phyloP scores from a whole-genome alignment of 2,797 vertebrate genomes.

The Valencia hispanica region DNA sequence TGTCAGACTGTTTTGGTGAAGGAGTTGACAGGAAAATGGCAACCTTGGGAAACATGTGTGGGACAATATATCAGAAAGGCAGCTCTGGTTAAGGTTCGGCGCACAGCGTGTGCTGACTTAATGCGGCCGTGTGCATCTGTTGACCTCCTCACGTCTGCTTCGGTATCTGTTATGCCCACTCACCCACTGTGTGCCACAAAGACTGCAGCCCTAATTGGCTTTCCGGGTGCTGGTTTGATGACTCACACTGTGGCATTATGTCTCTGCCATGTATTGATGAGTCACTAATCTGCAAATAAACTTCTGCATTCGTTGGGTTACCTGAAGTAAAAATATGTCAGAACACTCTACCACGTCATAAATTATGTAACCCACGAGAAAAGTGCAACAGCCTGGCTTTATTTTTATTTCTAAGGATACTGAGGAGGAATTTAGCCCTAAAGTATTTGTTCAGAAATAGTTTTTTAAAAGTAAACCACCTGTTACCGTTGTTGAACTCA shows the following conservation, averaged over 20 bases:
- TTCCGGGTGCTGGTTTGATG: conserved; percentile 39
- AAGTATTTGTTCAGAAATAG: background rate
- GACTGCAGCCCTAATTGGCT: conserved; percentile 60
- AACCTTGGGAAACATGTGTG: conserved; percentile 29
- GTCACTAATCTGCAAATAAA: conserved; percentile 50
- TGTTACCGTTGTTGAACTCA: background rate
- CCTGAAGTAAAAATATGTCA: conserved; percentile 31
- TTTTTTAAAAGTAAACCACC: background rate
- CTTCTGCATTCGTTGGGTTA: conserved; percentile 23
- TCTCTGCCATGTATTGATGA: conserved; percentile 64
- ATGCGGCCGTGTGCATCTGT: conserved; percentile 19
- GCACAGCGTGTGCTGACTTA: conserved; percentile 31
- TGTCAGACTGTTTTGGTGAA: conserved; percentile 57
- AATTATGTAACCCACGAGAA: background rate
- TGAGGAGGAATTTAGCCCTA: background rate
- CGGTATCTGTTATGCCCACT: conserved; percentile 32
- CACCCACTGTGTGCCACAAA: conserved; percentile 47
- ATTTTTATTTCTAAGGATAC: background rate
- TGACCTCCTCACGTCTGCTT: conserved; percentile 47
- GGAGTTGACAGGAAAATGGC: conserved; percentile 59
- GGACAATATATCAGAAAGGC: background rate
- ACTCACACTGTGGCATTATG: conserved; percentile 64
- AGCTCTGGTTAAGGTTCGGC: conserved; percentile 18
- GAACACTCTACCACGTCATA: background rate
- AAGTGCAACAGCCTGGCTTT: background rate